Base-by-base conservation (phyloP, 1,140 invertebrate species). In the Mactra quadrangularis region DNA sequence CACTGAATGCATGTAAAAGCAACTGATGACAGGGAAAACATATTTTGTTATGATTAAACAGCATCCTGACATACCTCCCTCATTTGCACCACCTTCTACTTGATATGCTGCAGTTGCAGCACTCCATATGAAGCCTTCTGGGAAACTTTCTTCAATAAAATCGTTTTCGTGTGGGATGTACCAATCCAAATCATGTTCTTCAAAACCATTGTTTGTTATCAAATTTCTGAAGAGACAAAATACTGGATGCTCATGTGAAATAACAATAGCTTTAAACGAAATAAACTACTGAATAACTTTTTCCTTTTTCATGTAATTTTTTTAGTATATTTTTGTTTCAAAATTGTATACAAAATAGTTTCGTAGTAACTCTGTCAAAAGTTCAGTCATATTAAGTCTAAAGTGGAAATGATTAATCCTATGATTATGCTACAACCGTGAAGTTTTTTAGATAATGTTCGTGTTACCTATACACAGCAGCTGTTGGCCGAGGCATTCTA, bases 401-500 rank as follows among this genome's bases (percentile, higher is more conserved):
- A n/a, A n/a, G n/a, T n/a, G n/a, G n/a, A n/a, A n/a, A n/a, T n/a
- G n/a, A n/a, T n/a, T n/a, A n/a, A n/a, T n/a, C n/a, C n/a, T n/a
- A n/a, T n/a, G n/a, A n/a, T n/a, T n/a, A n/a, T n/a, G n/a, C n/a
- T n/a, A n/a, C n/a, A n/a, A n/a, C n/a, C n/a, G n/a, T n/a, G n/a
- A n/a, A n/a, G n/a, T n/a, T n/a, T n/a, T n/a, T n/a, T n/a, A n/a
- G n/a, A n/a, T n/a, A n/a, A n/a, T n/a, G n/a, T n/a, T n/a, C n/a
- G n/a, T n/a, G n/a, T 78, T 60, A 68, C 90, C 92, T 27, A 78
- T 88, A 92, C 35, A 84, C 84, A 19, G 45, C 31, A 6, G 88
- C 90, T 7, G 91, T 91, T 19, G 85, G 92, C 90, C 97, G 97
- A 0, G 95, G 94, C 3, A 94, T 96, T 78, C 96, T 94, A 3